Base-by-base conservation (phyloP, 2,888 invertebrate species). In the Carterocephalus palaemon region DNA sequence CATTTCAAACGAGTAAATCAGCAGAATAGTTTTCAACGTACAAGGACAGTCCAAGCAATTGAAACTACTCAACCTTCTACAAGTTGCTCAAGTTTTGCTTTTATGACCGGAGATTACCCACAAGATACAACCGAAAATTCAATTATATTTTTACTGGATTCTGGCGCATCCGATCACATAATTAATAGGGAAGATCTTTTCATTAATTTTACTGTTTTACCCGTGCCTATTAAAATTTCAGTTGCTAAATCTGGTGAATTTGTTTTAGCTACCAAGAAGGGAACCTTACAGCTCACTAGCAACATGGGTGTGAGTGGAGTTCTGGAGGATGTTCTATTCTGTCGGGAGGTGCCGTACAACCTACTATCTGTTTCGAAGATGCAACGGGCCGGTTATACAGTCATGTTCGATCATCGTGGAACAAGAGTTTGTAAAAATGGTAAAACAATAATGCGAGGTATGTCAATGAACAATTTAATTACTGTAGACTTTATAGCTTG, bases 221-320 rank as follows among this genome's bases (percentile, higher is more conserved):
- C 46, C 22, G 13, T 16, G 5, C 64, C 60, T 5, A 8, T 70
- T 3, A 58, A 63, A 51, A 69, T 70, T 15, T 59, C 57, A 31
- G 46, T 67, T 26, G 67, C 70, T 37, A 66, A 65, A 54, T 42
- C 54, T 38, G 56, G 52, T 23, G 28, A 45, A 22, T 64, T 51
- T 51, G 56, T 70, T 47, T 41, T 48, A 40, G 65, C 64, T 2
- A 65, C 60, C 0, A 64, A 66, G 49, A 59, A 47, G 26, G 65
- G 65, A 8, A 49, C 48, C 16, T 43, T 74, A 2, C 43, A 56
- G 12, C 56, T 70, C 3, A 52, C 46, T 5, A 66, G 53, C 37
- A 54, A 65, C 31, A 45, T 51, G 17, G 59, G 59, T 4, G 24
- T 57, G 3, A 22, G 13, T 6, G 64, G 56, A 22, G 6, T 20